Conservation (phyloP, 2,797 vertebrate species). For the Argentina silus region DNA sequence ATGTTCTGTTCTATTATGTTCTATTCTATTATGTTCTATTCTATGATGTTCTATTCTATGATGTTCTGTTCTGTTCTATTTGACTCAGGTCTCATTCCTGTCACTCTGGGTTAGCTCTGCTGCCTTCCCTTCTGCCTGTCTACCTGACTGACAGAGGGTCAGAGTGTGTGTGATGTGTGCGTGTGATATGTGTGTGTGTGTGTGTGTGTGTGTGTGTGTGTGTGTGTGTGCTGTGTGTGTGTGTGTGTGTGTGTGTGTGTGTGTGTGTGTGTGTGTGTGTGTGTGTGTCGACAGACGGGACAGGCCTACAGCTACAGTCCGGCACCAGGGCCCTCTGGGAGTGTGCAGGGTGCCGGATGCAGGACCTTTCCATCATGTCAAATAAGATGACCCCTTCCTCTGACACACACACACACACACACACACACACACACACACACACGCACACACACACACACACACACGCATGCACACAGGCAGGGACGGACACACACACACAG, state of each 20-base stretch:
- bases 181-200: conserved; percentile 27
- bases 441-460: background rate
- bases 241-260: conserved; percentile 24
- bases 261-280: conserved; percentile 32
- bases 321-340: conserved; percentile 52
- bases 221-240: conserved; percentile 35
- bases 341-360: conserved; percentile 37
- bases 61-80: too few relatives aligned
- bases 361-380: conserved; percentile 26
- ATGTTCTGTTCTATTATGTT: too few relatives aligned
- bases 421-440: conserved; percentile 2
- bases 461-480: too few relatives aligned
- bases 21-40: too few relatives aligned
- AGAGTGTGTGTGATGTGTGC: conserved; percentile 31
- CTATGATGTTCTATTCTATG: too few relatives aligned
- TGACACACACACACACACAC: conserved; percentile 1
- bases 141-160: conserved; percentile 45
- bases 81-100: too few relatives aligned
- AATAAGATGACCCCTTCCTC: conserved; percentile 25
- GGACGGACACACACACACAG: too few relatives aligned
- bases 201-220: conserved; percentile 19
- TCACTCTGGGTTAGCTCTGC: too few relatives aligned
- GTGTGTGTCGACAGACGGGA: conserved; percentile 51
- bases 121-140: background rate
- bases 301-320: conserved; percentile 51